A percentile compares a stretch with the other conserved stretches of the same genome.
Conservation (phyloP, 2,113 vertebrate genomes). For the Dipodomys stephensi region DNA sequence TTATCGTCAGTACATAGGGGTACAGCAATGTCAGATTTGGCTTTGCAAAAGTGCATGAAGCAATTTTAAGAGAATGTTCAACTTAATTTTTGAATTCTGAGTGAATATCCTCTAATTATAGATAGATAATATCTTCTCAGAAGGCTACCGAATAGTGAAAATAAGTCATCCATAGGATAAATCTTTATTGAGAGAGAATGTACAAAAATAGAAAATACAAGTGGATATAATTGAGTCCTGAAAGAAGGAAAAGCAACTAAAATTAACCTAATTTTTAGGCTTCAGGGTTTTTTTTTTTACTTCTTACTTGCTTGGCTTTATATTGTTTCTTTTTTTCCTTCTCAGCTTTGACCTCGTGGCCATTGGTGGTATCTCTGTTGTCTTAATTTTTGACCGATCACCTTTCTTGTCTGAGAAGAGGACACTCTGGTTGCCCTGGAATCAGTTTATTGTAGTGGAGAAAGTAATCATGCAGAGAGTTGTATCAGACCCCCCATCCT, state of each 20-base stretch:
- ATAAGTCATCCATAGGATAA: slow-evolving; percentile 41
- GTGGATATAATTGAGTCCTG: neutral
- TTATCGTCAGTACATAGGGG: neutral
- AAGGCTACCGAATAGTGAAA: slow-evolving; percentile 29
- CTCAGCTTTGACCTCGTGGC: slow-evolving; percentile 97
- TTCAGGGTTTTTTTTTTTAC: slow-evolving; percentile 10
- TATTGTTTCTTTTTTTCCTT: slow-evolving; percentile 67
- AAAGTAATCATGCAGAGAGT: slow-evolving; percentile 95
- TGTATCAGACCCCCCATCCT: slow-evolving; percentile 86
- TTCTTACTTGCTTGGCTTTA: slow-evolving; percentile 26
- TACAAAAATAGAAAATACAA: slow-evolving; percentile 49
- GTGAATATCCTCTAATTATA: slow-evolving; percentile 3
- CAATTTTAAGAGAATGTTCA: slow-evolving; percentile 52
- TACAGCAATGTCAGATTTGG: neutral
- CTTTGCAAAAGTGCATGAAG: slow-evolving; percentile 22
- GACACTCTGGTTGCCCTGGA: slow-evolving; percentile 97
- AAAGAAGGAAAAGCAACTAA: slow-evolving; percentile 10
- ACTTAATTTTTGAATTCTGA: slow-evolving; percentile 20
- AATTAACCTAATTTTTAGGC: slow-evolving; percentile 4
- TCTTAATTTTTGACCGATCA: slow-evolving; percentile 96
- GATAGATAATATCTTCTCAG: neutral
- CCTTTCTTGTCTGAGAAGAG: slow-evolving; percentile 95
- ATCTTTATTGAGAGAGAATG: slow-evolving; percentile 22
- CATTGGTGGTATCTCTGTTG: slow-evolving; percentile 94
- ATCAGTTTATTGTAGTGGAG: slow-evolving; percentile 96